Evolutionary conservation across 2,113 vertebrate genomes (phyloP), one percentile per base, ranked within the genome.

Genomic region (Chinchilla lanigera): DNA sequence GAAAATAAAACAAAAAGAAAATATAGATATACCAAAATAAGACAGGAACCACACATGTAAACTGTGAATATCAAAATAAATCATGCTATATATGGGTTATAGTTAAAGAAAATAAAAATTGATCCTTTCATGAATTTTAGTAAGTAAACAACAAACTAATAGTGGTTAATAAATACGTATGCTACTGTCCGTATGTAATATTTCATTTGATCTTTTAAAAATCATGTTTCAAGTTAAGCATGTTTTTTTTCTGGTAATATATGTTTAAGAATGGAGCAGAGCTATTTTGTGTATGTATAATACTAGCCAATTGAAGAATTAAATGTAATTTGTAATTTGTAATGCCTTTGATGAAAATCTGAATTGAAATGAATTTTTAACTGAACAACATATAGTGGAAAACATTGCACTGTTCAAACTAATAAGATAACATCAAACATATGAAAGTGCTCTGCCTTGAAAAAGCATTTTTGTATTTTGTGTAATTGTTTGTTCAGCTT

Each of bases 31-130:
- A 52, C 44, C 9, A 52, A 73, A 88, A 82, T 22, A 47, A 75
- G 2, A 77, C 9, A 85, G 54, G 24, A 80, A 24, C 8, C 28
- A 84, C 87, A 85, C 47, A 35, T 89, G 17, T 17, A 58, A 85
- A 88, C 33, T 44, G 3, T 89, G 6, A 77, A 69, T 7, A 73
- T 30, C 58, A 82, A 94, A 80, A 82, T 82, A 81, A 92, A 86
- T 95, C 10, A 54, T 78, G 71, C 1, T 54, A 67, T 50, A 85
- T 86, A 65, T 33, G 4, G 35, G 1, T 89, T 73, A 58, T 75
- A 85, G 78, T 81, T 88, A 88, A 93, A 85, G 11, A 69, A 82
- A 56, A 56, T 54, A 78, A 87, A 85, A 90, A 77, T 60, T 13
- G 13, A 67, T 63, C 20, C 75, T 10, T 54, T 14, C 14, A 61